Conservation (phyloP, 2,888 invertebrate species). For the Lochmaea crataegi region DNA sequence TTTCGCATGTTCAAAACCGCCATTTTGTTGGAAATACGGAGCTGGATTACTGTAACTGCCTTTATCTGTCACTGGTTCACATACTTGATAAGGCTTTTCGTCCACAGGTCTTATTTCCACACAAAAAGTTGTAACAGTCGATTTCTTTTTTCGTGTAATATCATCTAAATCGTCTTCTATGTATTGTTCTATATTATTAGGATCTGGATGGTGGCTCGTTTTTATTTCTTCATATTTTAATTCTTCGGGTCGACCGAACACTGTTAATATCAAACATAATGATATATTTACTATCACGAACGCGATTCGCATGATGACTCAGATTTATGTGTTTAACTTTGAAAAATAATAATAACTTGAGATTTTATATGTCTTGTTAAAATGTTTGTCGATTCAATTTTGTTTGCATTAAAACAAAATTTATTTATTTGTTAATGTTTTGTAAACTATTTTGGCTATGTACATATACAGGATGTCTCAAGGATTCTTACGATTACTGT, state of each 20-base stretch:
- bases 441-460: constrained; percentile 6
- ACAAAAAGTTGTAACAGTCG: constrained; percentile 65
- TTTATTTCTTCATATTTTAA: constrained; percentile 6
- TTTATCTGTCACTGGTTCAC: constrained; percentile 52
- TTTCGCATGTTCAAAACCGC: constrained; percentile 32
- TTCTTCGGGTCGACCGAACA: constrained; percentile 20
- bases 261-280: constrained; percentile 18
- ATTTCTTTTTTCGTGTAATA: constrained; percentile 61
- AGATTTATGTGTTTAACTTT: not conserved
- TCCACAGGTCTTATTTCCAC: constrained; percentile 65
- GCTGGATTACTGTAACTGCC: constrained; percentile 34
- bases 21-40: constrained; percentile 33
- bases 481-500: not conserved
- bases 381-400: constrained; percentile 32
- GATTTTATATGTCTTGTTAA: constrained; percentile 25
- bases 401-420: too few relatives aligned
- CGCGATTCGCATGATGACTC: constrained; percentile 29
- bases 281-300: constrained; percentile 21
- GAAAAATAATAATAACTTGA: not conserved
- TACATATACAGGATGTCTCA: constrained; percentile 10
- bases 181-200: constrained; percentile 28
- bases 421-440: not conserved
- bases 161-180: constrained; percentile 46
- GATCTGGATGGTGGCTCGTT: constrained; percentile 14
- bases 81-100: constrained; percentile 63